Evolutionary conservation across 2,888 invertebrate species (phyloP).

Genomic region (Julus scanicus): DNA sequence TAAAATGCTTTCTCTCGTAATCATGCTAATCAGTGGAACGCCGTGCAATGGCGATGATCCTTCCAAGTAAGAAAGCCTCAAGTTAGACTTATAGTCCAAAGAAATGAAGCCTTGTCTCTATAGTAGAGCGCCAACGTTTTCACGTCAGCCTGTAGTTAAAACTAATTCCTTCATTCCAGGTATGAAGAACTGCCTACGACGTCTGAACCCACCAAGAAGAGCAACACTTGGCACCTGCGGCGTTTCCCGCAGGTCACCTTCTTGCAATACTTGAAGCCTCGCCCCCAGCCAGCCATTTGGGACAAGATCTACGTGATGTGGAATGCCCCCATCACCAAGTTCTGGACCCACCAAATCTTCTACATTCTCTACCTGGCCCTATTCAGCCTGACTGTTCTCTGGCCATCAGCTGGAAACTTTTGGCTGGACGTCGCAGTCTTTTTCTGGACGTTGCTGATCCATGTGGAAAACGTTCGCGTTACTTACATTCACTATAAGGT

Average conservation of each 20-base stretch:
- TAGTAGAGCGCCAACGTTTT: neutral
- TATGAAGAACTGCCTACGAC: constrained; percentile 55
- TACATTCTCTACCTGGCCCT: constrained; percentile 61
- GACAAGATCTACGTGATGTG: constrained; percentile 64
- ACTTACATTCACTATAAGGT: constrained; percentile 60
- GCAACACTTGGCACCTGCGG: constrained; percentile 46
- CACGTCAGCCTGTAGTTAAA: neutral
- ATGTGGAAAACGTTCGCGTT: constrained; percentile 59
- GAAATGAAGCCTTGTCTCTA: too few species aligned
- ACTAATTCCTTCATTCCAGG: constrained; percentile 27
- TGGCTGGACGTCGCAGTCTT: constrained; percentile 64
- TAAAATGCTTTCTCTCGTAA: neutral
- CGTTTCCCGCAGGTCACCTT: constrained; percentile 58
- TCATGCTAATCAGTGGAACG: constrained; percentile 18
- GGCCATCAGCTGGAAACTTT: constrained; percentile 65
- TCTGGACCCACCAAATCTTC: constrained; percentile 64
- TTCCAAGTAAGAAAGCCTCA: neutral
- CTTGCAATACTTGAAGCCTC: constrained; percentile 58
- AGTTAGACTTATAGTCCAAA: too few species aligned
- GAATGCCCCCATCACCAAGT: constrained; percentile 67
- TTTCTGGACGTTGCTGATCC: constrained; percentile 61
- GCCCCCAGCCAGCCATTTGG: constrained; percentile 61
- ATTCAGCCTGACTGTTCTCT: constrained; percentile 63
- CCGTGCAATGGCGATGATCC: constrained; percentile 27
- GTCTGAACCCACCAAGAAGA: constrained; percentile 36